Base-by-base conservation (phyloP, 1,140 invertebrate genomes). In the Euura saliciscinereae region DNA sequence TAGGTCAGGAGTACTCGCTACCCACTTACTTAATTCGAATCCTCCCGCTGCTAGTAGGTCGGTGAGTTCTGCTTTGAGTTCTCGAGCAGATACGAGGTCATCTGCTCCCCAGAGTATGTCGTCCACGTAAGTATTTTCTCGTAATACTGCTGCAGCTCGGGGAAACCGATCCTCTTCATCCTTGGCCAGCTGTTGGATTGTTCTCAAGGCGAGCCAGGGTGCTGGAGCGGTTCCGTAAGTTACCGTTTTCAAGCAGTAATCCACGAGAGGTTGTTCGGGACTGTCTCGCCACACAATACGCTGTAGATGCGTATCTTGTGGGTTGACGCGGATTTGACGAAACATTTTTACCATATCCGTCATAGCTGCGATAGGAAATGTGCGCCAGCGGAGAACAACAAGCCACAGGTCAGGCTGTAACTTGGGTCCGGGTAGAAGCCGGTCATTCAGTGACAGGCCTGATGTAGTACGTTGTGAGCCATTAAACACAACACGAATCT, bases 311-410 rank as follows among this genome's bases (percentile, higher is more conserved):
- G 65, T 10, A 66, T 87, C 76, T 44, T 74, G 68, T 43, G 71
- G 44, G 72, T 79, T 28, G 1, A 88, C 69, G 28, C 66, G 51
- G 44, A 88, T 77, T 71, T 86, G 84, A 3, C 85, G 74, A 73
- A 83, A 88, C 83, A 87, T 87, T 77, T 87, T 85, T 45, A 74
- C 75, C 43, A 87, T 81, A 73, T 88, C 87, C 1, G 76, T 80
- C 5, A 75, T 76, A 4, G 87, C 72, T 0, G 80, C 83, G 45
- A 80, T 78, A 2, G 51, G 7, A 72, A 81, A 74, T 13, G 7
- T 74, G 64, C 83, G 67, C 73, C 85, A 87, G 2, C 81, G 75
- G 1, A 81, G 4, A 42, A 77, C 5, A 45, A 73, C 46, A 43
- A 65, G 43, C 11, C 72, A 74, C 10, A 77, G 65, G 11, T 71